phyloP scores from a whole-genome alignment of 2,113 vertebrate species.

The Cebus imitator region DNA sequence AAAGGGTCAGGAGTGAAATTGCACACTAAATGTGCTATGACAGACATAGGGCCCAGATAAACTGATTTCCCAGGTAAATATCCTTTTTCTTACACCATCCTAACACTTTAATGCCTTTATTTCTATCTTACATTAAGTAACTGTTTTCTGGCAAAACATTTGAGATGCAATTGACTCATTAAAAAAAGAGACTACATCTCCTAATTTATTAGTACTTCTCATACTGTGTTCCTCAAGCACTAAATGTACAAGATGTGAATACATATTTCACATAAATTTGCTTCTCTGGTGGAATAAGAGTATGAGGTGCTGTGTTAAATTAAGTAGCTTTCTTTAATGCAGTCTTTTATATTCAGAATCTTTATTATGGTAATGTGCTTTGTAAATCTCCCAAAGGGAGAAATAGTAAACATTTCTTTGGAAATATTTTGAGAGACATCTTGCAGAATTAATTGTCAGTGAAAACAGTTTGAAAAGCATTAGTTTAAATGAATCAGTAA shows the following conservation, averaged over 20 bases:
- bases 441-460: background rate
- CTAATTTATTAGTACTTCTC: background rate
- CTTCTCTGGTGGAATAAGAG: background rate
- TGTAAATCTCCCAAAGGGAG: background rate
- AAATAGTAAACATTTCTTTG: background rate
- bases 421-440: background rate
- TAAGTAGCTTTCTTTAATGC: background rate
- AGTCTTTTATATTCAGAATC: background rate
- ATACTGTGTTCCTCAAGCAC: background rate
- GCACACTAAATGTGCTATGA: background rate
- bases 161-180: background rate
- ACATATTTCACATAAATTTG: background rate
- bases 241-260: background rate
- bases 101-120: background rate
- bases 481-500: background rate
- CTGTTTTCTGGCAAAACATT: background rate
- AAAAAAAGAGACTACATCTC: background rate
- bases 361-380: background rate
- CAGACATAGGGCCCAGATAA: background rate
- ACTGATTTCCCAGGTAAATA: background rate
- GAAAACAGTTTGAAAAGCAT: background rate
- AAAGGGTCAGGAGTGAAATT: background rate
- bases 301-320: background rate
- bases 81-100: background rate
- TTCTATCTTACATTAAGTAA: background rate